Conservation (phyloP, 2,113 vertebrate species). For the Tyrannus savana region DNA sequence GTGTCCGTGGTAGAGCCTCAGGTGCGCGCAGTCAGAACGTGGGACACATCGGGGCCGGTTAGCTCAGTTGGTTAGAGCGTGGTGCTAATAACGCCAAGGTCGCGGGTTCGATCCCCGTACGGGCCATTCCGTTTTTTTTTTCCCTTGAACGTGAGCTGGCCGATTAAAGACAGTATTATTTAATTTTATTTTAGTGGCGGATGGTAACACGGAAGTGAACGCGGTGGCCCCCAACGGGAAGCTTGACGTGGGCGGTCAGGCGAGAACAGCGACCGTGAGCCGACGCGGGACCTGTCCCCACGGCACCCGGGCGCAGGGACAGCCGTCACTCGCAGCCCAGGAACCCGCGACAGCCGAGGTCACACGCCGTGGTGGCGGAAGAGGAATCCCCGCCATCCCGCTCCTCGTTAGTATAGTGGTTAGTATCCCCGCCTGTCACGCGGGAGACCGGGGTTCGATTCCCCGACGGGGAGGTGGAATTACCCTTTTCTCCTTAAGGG, state of each 20-base stretch:
- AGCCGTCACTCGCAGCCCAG: rapidly evolving
- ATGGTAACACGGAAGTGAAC: background rate
- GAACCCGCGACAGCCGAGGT: rapidly evolving
- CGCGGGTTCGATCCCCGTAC: slow-evolving; percentile 71
- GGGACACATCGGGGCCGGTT: background rate
- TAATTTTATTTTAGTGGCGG: background rate
- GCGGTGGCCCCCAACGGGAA: too few relatives aligned
- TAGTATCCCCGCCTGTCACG: slow-evolving; percentile 66
- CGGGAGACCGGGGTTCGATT: slow-evolving; percentile 57
- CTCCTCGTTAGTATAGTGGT: slow-evolving; percentile 60
- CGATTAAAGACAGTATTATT: rapidly evolving
- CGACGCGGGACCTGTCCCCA: background rate
- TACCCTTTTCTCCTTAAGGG: rapidly evolving
- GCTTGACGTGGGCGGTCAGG: too few relatives aligned
- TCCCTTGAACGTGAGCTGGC: rapidly evolving
- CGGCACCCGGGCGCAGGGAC: background rate
- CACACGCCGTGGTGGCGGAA: rapidly evolving
- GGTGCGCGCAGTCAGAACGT: rapidly evolving
- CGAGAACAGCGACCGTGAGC: too few relatives aligned
- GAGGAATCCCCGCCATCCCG: rapidly evolving
- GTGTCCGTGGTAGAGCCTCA: rapidly evolving
- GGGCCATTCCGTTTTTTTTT: background rate
- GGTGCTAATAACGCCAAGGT: slow-evolving; percentile 72
- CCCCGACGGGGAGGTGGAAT: background rate
- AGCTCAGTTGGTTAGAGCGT: slow-evolving; percentile 76